Percentiles rank a stretch among this genome's conserved stretches.
These are phyloP conservation scores for Apotomis capreana DNA, from an alignment of 2,888 invertebrate species.

Conservation along the genomic window DNA sequence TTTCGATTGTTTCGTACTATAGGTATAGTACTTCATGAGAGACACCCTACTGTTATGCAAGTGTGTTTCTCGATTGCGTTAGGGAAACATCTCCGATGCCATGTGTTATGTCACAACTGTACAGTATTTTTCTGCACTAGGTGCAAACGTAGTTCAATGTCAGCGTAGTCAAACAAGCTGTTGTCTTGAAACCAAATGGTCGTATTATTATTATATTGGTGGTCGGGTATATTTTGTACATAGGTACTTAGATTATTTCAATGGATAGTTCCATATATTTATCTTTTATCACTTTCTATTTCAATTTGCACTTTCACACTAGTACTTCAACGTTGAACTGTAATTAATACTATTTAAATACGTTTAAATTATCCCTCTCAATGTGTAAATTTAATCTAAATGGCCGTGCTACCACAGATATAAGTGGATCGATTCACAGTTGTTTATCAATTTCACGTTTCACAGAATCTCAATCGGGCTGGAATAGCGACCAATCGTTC, in stretches of 20 bases:
- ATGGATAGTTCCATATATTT: too few species aligned
- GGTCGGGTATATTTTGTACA: too few species aligned
- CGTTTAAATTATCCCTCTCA: neutral
- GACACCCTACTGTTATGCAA: slow-evolving; percentile 32
- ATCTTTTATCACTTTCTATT: neutral
- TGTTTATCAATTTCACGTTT: slow-evolving; percentile 65
- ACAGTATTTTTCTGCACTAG: too few species aligned
- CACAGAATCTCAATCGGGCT: slow-evolving; percentile 64
- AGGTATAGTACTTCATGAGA: neutral
- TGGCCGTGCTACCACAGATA: neutral
- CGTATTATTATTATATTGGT: too few species aligned
- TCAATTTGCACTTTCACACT: too few species aligned
- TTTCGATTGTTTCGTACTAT: slow-evolving; percentile 41
- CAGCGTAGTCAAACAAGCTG: too few species aligned
- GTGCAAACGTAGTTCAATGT: too few species aligned
- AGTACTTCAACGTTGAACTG: neutral
- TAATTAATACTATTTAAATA: slow-evolving; percentile 8
- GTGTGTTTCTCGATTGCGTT: neutral
- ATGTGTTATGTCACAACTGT: too few species aligned
- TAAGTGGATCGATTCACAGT: slow-evolving; percentile 51
- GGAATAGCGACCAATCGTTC: slow-evolving; percentile 64
- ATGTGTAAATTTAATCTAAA: slow-evolving; percentile 9
- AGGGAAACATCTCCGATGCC: neutral
- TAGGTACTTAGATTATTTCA: too few species aligned
- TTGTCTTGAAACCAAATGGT: too few species aligned